A percentile compares a stretch with the other conserved stretches of the same genome.
These are phyloP conservation scores for Phania funesta DNA, from an alignment of 2,888 invertebrate genomes.

Conservation along the genomic window DNA sequence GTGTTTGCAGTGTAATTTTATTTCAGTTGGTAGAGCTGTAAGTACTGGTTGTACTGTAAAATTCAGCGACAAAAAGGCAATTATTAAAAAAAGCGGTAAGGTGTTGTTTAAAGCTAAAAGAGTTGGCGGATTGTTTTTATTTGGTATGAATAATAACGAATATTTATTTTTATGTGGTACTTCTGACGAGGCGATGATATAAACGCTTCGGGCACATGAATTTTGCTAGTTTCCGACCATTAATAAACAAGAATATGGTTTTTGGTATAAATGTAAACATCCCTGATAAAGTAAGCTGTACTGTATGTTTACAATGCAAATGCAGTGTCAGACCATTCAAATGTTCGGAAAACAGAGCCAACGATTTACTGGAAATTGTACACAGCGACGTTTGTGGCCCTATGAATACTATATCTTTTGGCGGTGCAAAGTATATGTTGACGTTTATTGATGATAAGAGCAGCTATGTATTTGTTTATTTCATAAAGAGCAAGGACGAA, in stretches of 20 bases:
- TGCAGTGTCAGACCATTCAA: conserved; percentile 38
- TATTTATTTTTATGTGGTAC: background rate
- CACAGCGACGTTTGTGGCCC: conserved; percentile 58
- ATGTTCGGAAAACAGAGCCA: conserved; percentile 36
- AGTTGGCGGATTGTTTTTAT: conserved; percentile 43
- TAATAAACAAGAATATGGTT: conserved; percentile 14
- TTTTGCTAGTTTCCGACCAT: background rate
- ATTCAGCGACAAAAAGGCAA: conserved; percentile 1
- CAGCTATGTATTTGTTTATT: conserved; percentile 58
- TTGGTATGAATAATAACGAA: background rate
- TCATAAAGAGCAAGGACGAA: background rate
- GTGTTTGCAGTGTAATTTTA: background rate
- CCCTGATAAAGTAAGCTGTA: conserved; percentile 32
- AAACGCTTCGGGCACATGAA: background rate
- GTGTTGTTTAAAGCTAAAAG: conserved; percentile 16
- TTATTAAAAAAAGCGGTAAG: background rate
- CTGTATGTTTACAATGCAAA: conserved; percentile 44
- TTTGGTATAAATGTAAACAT: conserved; percentile 30
- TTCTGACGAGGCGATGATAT: conserved; percentile 4
- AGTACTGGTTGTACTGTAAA: background rate
- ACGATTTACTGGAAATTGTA: conserved; percentile 37
- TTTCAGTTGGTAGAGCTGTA: background rate
- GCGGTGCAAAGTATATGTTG: conserved; percentile 60
- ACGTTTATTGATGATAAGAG: conserved; percentile 66
- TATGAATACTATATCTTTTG: conserved; percentile 53